phyloP scores from a whole-genome alignment of 92 coral and sea anemone genomes.

The Muricea muricata region DNA sequence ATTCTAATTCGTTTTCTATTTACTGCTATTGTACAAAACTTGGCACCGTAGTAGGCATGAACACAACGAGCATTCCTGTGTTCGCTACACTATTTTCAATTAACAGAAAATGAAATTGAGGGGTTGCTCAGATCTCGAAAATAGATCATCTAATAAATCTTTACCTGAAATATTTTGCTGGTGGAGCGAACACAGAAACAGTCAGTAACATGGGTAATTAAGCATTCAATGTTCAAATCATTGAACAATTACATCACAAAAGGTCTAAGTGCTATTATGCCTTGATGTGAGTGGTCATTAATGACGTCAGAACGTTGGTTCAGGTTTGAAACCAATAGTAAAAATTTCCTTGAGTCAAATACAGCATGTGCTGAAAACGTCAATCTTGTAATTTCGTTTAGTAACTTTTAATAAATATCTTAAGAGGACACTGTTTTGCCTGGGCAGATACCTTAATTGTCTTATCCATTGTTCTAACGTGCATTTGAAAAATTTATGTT shows the following conservation, averaged over 20 bases:
- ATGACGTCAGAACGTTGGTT: background rate
- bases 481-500: too few species aligned
- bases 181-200: background rate
- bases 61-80: conserved; percentile 21
- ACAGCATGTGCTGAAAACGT: background rate
- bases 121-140: background rate
- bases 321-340: background rate
- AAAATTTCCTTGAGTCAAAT: background rate
- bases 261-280: background rate
- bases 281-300: background rate
- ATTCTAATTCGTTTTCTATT: conserved; percentile 29
- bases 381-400: background rate
- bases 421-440: background rate
- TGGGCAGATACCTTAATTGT: background rate
- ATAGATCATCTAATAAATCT: background rate
- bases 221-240: background rate
- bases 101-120: background rate
- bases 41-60: conserved; percentile 6
- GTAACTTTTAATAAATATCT: background rate
- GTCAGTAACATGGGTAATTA: background rate
- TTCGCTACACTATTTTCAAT: background rate
- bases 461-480: too few species aligned
- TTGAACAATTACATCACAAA: background rate
- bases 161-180: background rate
- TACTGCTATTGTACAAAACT: conserved; percentile 10